These are phyloP conservation scores for Anguilla japonica DNA, from an alignment of 2,113 vertebrate genomes.

Conservation along the genomic window DNA sequence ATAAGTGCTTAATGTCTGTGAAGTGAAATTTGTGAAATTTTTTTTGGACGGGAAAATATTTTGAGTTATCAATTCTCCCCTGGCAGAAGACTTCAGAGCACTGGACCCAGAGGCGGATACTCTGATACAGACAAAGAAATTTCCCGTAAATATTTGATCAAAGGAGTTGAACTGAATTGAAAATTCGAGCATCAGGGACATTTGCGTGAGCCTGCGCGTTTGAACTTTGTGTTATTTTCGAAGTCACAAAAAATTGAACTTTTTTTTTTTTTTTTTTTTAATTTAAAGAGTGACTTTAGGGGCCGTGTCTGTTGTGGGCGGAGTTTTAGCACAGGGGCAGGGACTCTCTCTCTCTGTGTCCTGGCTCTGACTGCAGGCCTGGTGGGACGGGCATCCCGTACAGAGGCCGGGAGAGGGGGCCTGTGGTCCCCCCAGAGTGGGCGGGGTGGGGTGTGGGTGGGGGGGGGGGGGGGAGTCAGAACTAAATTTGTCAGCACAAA, in stretches of 20 bases:
- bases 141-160: not conserved
- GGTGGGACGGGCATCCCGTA: slow-evolving; percentile 4
- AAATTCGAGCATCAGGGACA: not conserved
- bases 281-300: not conserved
- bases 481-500: slow-evolving; percentile 36
- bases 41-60: not conserved
- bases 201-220: not conserved
- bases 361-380: not conserved
- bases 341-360: not conserved
- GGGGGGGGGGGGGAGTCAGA: not conserved
- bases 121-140: not conserved
- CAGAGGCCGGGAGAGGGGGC: not conserved
- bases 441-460: not conserved
- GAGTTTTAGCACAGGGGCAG: not conserved
- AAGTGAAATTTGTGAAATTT: not conserved
- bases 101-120: not conserved
- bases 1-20: not conserved
- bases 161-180: not conserved
- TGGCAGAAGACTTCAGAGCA: not conserved
- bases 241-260: too few species aligned
- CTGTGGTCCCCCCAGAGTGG: slow-evolving; percentile 2
- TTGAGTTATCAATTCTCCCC: not conserved
- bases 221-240: not conserved
- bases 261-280: not conserved
- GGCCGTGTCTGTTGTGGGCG: not conserved